Evolutionary conservation across 2,113 vertebrate species (phyloP).

Genomic region (Glaucomys volans): DNA sequence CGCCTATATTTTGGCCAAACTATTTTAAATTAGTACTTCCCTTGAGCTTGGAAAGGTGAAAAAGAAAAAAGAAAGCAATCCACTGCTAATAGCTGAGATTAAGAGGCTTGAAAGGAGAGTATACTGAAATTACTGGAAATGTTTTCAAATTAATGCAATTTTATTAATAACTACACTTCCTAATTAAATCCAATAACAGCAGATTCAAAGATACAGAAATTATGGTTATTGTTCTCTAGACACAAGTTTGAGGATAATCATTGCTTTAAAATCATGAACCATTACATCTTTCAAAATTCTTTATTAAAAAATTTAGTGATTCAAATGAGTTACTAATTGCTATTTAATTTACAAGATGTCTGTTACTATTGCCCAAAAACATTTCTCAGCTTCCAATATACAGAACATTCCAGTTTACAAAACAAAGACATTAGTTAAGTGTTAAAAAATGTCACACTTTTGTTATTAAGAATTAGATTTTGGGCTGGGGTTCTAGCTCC

Average conservation of each 20-base stretch:
- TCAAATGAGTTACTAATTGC: slow-evolving; percentile 54
- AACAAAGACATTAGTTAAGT: neutral
- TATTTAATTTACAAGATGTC: slow-evolving; percentile 7
- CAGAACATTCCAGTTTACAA: slow-evolving; percentile 28
- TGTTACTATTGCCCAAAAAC: slow-evolving; percentile 24
- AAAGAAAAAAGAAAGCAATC: neutral
- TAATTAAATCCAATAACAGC: neutral
- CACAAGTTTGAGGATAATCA: neutral
- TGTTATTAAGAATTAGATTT: neutral
- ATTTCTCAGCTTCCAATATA: slow-evolving; percentile 36
- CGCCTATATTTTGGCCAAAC: neutral
- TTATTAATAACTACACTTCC: slow-evolving; percentile 5
- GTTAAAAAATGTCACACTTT: neutral
- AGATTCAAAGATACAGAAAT: slow-evolving; percentile 28
- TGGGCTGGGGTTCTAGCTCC: no score
- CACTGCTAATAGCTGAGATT: slow-evolving; percentile 1
- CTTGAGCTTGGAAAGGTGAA: neutral
- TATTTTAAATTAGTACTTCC: neutral
- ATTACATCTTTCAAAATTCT: slow-evolving; percentile 11
- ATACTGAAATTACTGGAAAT: slow-evolving; percentile 12
- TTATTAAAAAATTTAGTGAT: slow-evolving; percentile 23
- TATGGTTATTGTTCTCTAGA: neutral
- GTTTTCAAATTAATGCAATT: slow-evolving; percentile 36
- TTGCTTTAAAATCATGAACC: neutral
- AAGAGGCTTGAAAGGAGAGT: slow-evolving; percentile 17